Conservation (phyloP, 37 sponge, comb jelly and placozoan genomes). For the Mnemiopsis leidyi region DNA sequence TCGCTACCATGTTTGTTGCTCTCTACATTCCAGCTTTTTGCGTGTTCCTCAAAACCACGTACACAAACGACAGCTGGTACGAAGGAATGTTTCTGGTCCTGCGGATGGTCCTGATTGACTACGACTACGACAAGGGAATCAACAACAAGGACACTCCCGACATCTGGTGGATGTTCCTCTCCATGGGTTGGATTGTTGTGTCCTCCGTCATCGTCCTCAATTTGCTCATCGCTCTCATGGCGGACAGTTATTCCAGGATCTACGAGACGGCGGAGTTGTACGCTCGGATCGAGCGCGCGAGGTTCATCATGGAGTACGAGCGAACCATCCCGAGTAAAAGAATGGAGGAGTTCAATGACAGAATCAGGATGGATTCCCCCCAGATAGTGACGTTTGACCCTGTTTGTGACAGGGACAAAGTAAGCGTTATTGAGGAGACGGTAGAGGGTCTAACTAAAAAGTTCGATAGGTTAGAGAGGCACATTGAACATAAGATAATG, state of each 20-base stretch:
- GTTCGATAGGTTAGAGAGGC: background rate
- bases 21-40: conserved; percentile 29
- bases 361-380: background rate
- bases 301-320: conserved; percentile 31
- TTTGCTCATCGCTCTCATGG: conserved; percentile 21
- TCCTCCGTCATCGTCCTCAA: conserved; percentile 14
- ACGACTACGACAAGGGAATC: background rate
- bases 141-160: background rate
- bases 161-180: conserved; percentile 10
- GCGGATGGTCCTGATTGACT: conserved; percentile 28
- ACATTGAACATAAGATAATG: background rate
- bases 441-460: background rate
- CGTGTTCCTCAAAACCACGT: conserved; percentile 17
- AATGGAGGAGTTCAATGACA: background rate
- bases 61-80: background rate
- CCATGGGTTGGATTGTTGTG: conserved; percentile 8
- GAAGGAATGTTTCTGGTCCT: conserved; percentile 7
- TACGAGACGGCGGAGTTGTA: conserved; percentile 28
- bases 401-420: conserved; percentile 34
- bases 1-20: conserved; percentile 3
- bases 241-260: conserved; percentile 15
- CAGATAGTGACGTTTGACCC: background rate
- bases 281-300: background rate
- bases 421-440: conserved; percentile 29
- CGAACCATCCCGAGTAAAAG: background rate